These are phyloP conservation scores for Pomatorhinus ruficollis DNA, from an alignment of 2,113 vertebrate genomes.

Conservation along the genomic window DNA sequence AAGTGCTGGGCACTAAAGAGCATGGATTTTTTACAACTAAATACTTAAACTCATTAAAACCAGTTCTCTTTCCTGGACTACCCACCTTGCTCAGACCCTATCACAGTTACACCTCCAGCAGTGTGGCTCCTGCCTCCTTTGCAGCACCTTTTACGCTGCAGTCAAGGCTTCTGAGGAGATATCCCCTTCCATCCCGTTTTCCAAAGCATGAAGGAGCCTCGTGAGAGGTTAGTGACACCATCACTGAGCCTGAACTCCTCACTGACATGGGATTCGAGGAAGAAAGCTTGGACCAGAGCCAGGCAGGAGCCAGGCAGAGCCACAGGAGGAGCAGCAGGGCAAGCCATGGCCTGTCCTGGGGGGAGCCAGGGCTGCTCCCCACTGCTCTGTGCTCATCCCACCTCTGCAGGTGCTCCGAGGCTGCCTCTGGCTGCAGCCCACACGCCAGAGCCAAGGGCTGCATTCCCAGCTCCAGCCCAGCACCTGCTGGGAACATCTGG, in stretches of 20 bases:
- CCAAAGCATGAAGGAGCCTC: not conserved
- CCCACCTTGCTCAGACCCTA: not conserved
- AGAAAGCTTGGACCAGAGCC: not conserved
- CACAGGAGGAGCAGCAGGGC: not conserved
- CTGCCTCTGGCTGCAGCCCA: not conserved
- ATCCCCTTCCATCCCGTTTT: not conserved
- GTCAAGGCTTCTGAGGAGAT: not conserved
- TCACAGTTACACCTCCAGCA: not conserved
- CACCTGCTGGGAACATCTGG: rapidly evolving
- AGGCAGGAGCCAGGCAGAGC: not conserved
- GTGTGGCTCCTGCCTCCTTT: not conserved
- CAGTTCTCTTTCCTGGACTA: not conserved
- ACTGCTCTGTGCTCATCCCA: not conserved
- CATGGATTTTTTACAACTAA: not conserved
- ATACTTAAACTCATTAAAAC: not conserved
- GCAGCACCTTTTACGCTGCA: not conserved
- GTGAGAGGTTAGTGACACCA: not conserved
- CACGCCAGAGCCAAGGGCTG: not conserved
- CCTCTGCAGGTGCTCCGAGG: not conserved
- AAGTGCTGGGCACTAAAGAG: not conserved
- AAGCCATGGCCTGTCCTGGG: not conserved
- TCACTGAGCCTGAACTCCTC: not conserved
- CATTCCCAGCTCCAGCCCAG: not conserved
- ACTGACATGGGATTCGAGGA: not conserved
- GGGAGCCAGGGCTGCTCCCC: not conserved